Percentiles rank a stretch among this genome's conserved stretches.
These are phyloP conservation scores for Microctonus brassicae DNA, from an alignment of 2,888 invertebrate genomes.

Conservation along the genomic window DNA sequence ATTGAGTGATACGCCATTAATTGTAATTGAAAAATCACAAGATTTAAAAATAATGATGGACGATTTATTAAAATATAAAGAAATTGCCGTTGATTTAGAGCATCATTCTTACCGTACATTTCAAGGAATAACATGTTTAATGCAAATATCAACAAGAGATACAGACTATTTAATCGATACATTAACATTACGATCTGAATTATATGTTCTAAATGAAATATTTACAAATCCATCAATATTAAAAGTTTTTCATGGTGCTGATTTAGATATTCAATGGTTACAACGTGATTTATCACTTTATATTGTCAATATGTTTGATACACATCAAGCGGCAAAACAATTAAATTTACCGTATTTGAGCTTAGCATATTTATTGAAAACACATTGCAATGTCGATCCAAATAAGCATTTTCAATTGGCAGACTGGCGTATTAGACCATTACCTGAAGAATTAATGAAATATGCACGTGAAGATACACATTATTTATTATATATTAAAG, in stretches of 20 bases:
- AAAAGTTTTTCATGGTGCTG: constrained; percentile 96
- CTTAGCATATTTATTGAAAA: constrained; percentile 82
- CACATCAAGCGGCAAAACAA: constrained; percentile 86
- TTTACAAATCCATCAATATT: constrained; percentile 91
- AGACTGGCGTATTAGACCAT: constrained; percentile 75
- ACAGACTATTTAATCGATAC: constrained; percentile 93
- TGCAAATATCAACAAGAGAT: constrained; percentile 90
- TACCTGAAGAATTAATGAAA: constrained; percentile 82
- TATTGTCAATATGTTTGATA: constrained; percentile 97
- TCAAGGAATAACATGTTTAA: constrained; percentile 94
- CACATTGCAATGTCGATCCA: constrained; percentile 82
- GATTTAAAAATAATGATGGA: constrained; percentile 77
- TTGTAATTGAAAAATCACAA: constrained; percentile 77
- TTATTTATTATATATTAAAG: constrained; percentile 91
- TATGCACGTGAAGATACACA: constrained; percentile 97
- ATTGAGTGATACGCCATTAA: constrained; percentile 77
- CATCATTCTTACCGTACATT: constrained; percentile 94
- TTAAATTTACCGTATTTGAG: constrained; percentile 81
- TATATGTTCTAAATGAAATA: constrained; percentile 86
- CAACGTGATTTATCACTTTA: constrained; percentile 96
- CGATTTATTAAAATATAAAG: constrained; percentile 77
- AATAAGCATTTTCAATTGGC: constrained; percentile 95
- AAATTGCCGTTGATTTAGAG: constrained; percentile 92
- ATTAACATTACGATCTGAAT: constrained; percentile 83
- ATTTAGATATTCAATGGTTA: constrained; percentile 90